These are phyloP conservation scores for Nyctereutes procyonoides DNA, from an alignment of 2,113 vertebrate genomes.

Conservation along the genomic window DNA sequence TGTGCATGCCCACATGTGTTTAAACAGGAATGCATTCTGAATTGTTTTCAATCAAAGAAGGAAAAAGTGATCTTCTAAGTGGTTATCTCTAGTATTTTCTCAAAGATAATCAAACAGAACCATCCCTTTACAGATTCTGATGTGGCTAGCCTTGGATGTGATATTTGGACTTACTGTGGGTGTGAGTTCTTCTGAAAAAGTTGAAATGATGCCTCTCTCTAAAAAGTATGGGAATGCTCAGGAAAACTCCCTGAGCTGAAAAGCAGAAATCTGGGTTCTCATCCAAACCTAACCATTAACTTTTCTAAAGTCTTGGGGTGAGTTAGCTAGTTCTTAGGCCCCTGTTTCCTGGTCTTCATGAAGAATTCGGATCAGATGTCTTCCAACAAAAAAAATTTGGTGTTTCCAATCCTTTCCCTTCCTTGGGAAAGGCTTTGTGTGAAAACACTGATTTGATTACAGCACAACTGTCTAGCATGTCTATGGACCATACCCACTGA, in stretches of 20 bases:
- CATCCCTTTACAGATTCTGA: background rate
- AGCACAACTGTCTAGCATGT: background rate
- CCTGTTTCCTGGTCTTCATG: background rate
- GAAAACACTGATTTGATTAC: background rate
- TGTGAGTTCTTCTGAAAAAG: background rate
- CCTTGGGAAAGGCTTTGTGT: slow-evolving; percentile 6
- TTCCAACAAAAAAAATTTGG: background rate
- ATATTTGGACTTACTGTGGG: background rate
- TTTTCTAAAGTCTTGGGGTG: background rate
- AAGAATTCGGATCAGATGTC: background rate
- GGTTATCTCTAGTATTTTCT: background rate
- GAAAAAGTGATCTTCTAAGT: background rate
- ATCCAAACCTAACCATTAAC: background rate
- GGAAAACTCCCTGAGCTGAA: background rate
- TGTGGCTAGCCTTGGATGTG: background rate
- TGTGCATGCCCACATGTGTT: background rate
- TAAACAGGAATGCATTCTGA: background rate
- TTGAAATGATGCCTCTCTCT: background rate
- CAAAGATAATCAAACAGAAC: background rate
- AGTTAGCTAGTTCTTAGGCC: background rate
- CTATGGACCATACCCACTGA: background rate
- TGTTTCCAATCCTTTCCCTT: background rate
- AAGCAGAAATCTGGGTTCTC: background rate
- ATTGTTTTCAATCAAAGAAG: background rate
- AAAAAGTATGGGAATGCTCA: background rate